Evolutionary conservation across 2,888 invertebrate genomes (phyloP), one percentile per base, ranked within the genome.

Genomic region (Thera britannica): DNA sequence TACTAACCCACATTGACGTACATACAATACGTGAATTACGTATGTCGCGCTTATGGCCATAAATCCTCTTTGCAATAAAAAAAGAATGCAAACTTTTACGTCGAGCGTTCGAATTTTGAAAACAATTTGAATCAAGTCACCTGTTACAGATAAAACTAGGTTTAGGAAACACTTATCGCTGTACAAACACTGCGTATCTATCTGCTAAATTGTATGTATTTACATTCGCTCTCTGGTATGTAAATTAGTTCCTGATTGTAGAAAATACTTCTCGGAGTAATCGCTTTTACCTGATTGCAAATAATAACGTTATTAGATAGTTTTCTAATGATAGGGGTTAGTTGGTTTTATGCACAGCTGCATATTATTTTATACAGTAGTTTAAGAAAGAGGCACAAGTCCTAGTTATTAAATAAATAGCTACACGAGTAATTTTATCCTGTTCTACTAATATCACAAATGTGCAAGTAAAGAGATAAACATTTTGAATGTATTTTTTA

Each of bases 151-250:
- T 73, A 73, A 71, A 73, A 73, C 68, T 73, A 66, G 69, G 74
- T 74, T 76, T 74, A 71, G 73, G 62, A 74, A 71, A 70, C 71
- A 73, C 63, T 75, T 76, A 77, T 77, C 76, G 62, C 46, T 38
- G 68, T 59, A 59, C 72, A 77, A 77, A 76, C 73, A 57, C 67
- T 58, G 68, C 69, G 65, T 72, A 62, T 68, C 65, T 72, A 62
- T 68, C 62, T 62, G 62, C 55, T 66, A 75, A 72, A 74, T 72
- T 72, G 69, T 70, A 72, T 66, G 63, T 75, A 74, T 74, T 72
- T 75, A 67, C 73, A 67, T 72, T 70, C 67, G 34, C 71, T 68
- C 62, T 62, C 55, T 62, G 70, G 60, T 67, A 71, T 69, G 69
- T 61, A 70, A 71, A 72, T 72, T 69, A 63, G 68, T 74, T 74